Evolutionary conservation across 2,797 vertebrate species (phyloP).

Genomic region (Mormyrops attenuatus): DNA sequence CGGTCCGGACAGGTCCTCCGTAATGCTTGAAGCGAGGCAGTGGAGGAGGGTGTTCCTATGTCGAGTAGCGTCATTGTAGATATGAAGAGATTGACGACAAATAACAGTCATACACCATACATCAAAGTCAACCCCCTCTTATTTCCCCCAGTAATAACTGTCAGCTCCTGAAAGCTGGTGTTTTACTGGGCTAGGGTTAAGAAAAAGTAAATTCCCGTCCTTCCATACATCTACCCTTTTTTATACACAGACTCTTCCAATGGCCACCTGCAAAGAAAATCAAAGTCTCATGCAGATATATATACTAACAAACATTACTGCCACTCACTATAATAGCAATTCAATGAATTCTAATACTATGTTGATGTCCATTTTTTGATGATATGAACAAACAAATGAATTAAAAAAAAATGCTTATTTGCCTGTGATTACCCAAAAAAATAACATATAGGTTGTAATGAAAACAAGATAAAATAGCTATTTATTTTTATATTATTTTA

Average conservation of each 20-base stretch:
- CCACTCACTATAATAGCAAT: not conserved
- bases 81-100: not conserved
- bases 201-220: not conserved
- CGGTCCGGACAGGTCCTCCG: not conserved
- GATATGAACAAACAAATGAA: not conserved
- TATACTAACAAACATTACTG: not conserved
- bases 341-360: not conserved
- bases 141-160: not conserved
- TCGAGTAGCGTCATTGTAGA: not conserved
- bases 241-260: not conserved
- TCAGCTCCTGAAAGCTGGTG: not conserved
- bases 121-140: not conserved
- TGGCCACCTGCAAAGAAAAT: not conserved
- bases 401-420: not conserved
- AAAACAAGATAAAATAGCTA: not conserved
- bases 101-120: not conserved
- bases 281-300: not conserved
- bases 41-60: not conserved
- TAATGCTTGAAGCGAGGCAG: not conserved
- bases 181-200: not conserved
- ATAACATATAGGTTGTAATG: not conserved
- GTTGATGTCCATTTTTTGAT: not conserved
- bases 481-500: not conserved
- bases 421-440: not conserved
- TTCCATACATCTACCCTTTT: not conserved